Base-by-base conservation (phyloP, 2,797 vertebrate genomes). In the Hypotaenidia philippensis region DNA sequence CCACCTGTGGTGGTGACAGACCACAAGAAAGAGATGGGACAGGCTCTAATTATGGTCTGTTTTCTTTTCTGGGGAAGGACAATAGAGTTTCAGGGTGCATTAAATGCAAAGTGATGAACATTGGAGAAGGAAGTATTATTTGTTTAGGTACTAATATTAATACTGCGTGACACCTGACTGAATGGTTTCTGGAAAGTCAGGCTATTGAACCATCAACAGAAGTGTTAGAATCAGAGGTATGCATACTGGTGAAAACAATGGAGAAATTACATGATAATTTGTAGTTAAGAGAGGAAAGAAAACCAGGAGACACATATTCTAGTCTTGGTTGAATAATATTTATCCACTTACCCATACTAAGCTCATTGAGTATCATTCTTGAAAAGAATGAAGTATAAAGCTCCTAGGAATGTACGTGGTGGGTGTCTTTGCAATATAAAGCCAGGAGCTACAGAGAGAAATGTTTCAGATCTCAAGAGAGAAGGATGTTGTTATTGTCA, bases 11-110 rank as follows among this genome's bases (percentile, higher is more conserved):
- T 5, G 29, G 11, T 75, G 65, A 41, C 26, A 77, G 40, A 49
- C 23, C 45, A 29, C 6, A 19, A 57, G 49, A 36, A 71, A 19
- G 26, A 68, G 21, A 38, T 55, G 64, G 75, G 38, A 55, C 11
- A 52, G 40, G 25, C 63, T 70, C 15, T 29, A 34, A 23, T 65
- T 65, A 68, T 0, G 0, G 18, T 76, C 26, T 11, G 0, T 65
- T 83, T 69, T 87, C 40, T 16, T 36, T 70, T 70, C 44, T 44
- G 27, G 22, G 32, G 72, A 77, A 66, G 32, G 17, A 34, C 36
- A 70, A 5, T 13, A 31, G 40, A 44, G 34, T 61, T 83, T 71
- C 12, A 12, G 1, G 4, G 20, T 90, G 38, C 38, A 9, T 69
- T 71, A 82, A 81, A 72, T 65, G 47, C 38, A n/a, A 44, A 41